Conservation (phyloP, 1,140 invertebrate genomes). For the Platorchestia sp. region DNA sequence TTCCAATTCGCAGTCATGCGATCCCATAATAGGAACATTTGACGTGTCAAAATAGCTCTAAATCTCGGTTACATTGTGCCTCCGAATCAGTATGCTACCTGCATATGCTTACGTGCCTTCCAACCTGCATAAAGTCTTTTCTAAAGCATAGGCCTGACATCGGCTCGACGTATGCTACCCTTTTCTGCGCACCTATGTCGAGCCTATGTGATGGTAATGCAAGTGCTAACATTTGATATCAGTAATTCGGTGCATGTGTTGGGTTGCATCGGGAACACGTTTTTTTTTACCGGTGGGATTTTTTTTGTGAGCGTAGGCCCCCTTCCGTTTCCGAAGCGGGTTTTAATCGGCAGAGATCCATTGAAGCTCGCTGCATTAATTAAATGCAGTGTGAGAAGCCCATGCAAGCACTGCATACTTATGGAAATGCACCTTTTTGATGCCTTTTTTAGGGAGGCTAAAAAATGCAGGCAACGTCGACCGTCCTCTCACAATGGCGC, state of each 20-base stretch:
- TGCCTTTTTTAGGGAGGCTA: neutral
- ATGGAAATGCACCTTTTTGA: neutral
- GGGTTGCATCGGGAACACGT: neutral
- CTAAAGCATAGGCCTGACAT: neutral
- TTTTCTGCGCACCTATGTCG: neutral
- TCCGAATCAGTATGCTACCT: neutral
- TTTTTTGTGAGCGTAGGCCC: neutral
- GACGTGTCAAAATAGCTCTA: constrained; percentile 10
- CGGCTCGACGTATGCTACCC: neutral
- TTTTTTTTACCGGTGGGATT: neutral
- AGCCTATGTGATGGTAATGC: neutral
- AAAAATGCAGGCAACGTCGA: neutral
- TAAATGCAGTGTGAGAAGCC: constrained; percentile 18
- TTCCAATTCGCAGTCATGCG: neutral
- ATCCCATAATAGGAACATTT: neutral
- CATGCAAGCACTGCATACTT: constrained; percentile 38
- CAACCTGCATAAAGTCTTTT: neutral
- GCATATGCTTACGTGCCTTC: neutral
- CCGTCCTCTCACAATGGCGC: neutral
- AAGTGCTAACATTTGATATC: constrained; percentile 24
- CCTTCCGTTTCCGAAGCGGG: constrained; percentile 27
- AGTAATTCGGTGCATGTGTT: neutral
- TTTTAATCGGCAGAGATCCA: neutral
- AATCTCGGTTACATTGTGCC: constrained; percentile 13
- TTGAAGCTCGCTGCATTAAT: neutral